phyloP scores from a whole-genome alignment of 1,140 invertebrate species.

The Drosophila ercepeae region DNA sequence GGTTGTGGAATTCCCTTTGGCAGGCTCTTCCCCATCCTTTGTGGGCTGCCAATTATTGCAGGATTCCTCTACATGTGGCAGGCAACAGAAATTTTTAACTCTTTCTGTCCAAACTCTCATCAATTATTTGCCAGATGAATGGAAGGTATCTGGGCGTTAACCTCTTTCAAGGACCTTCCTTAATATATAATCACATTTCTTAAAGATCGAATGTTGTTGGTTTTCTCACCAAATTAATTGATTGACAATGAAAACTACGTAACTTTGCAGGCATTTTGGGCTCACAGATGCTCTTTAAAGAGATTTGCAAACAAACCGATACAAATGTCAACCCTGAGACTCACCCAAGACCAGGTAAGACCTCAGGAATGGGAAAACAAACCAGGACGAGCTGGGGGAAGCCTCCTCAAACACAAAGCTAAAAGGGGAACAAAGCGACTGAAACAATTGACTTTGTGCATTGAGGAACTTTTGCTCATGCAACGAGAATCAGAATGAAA shows the following conservation, averaged over 20 bases:
- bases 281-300: neutral
- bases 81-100: neutral
- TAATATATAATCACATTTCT: too few species aligned
- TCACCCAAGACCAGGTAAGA: too few species aligned
- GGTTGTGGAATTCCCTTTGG: too few species aligned
- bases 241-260: too few species aligned
- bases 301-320: neutral
- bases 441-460: conserved; percentile 46
- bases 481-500: conserved; percentile 26
- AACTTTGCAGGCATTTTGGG: neutral
- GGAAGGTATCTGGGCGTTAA: neutral
- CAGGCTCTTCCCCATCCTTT: neutral
- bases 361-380: too few species aligned
- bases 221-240: too few species aligned
- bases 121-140: neutral
- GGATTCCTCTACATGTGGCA: neutral
- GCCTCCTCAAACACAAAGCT: neutral
- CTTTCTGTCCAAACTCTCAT: neutral
- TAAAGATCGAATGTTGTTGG: too few species aligned
- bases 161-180: neutral
- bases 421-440: conserved; percentile 18
- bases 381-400: too few species aligned
- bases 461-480: conserved; percentile 22
- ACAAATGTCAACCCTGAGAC: neutral
- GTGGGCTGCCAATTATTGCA: conserved; percentile 10